Percentiles rank a stretch among this genome's conserved stretches.
Conservation (phyloP, 2,888 invertebrate genomes). For the Holacanthella duospinosa region DNA sequence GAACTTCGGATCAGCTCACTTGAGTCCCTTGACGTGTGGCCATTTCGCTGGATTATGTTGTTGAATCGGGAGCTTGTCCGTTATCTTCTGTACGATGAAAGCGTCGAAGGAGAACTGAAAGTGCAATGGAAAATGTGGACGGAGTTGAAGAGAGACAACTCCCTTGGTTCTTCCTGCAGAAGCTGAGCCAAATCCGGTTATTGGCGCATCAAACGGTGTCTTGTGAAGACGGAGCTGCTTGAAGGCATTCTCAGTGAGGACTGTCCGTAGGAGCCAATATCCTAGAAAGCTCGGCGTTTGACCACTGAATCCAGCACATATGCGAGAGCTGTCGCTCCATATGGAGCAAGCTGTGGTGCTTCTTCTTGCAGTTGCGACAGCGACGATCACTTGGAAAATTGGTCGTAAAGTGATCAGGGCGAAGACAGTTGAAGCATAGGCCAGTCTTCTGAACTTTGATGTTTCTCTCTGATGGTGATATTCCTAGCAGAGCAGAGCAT, state of each 20-base stretch:
- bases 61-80: background rate
- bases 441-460: background rate
- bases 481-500: constrained; percentile 4
- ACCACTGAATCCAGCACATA: too few species aligned
- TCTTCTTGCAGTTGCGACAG: background rate
- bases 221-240: too few species aligned
- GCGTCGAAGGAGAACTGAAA: too few species aligned
- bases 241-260: too few species aligned
- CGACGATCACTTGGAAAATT: background rate
- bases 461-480: background rate
- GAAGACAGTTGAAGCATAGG: constrained; percentile 5
- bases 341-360: constrained; percentile 5
- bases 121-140: too few species aligned
- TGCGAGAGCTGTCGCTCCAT: too few species aligned
- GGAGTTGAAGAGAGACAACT: too few species aligned
- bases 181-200: too few species aligned
- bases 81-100: background rate
- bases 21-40: background rate
- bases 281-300: too few species aligned
- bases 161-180: too few species aligned
- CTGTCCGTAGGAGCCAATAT: too few species aligned
- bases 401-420: background rate
- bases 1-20: constrained; percentile 3
- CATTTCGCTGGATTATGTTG: background rate
- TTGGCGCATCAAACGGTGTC: too few species aligned